Base-by-base conservation (phyloP, 2,888 invertebrate genomes). In the Hirtodrosophila histrioides region DNA sequence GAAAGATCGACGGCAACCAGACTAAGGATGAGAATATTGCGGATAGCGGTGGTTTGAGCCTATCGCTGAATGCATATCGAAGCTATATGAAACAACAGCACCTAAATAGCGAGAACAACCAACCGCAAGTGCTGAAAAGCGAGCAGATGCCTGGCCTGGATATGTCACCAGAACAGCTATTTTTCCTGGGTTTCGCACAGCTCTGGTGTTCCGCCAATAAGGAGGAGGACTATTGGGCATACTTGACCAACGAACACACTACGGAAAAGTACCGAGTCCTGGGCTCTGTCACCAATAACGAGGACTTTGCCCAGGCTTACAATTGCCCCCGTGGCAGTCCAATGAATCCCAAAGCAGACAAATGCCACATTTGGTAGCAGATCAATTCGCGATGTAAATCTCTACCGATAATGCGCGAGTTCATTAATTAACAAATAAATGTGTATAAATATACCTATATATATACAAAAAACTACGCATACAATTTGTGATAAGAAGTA, bases 11-110 rank as follows among this genome's bases (percentile, higher is more conserved):
- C 44, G 91, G 91, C 2, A 79, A 84, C 7, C 60, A 60, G 7
- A 88, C 91, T 0, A 83, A 79, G 61, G 86, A 90, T 49, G 91
- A 91, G 50, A 91, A 90, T 43, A 90, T 91, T 11, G 91, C 91
- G 0, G 91, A 91, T 37, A 78, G 80, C 43, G 91, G 91, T 1
- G 91, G 91, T 0, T 48, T 91, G 31, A 75, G 78, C 0, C 77
- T 82, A 45, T 75, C 91, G 0, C 53, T 90, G 2, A 61, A 51
- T 9, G 88, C 91, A 0, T 91, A 91, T 71, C 75, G 86, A 0
- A 75, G 53, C n/a, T 70, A 86, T 23, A 74, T 82, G 36, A 89
- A 91, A 33, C 65, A 78, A 10, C 43, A 67, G 3, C 40, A 51
- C 12, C 3, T 33, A 4, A 51, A 36, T 0, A 68, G 48, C 0